These are phyloP conservation scores for Epinephelus awoara DNA, from an alignment of 2,797 vertebrate species.

Conservation along the genomic window DNA sequence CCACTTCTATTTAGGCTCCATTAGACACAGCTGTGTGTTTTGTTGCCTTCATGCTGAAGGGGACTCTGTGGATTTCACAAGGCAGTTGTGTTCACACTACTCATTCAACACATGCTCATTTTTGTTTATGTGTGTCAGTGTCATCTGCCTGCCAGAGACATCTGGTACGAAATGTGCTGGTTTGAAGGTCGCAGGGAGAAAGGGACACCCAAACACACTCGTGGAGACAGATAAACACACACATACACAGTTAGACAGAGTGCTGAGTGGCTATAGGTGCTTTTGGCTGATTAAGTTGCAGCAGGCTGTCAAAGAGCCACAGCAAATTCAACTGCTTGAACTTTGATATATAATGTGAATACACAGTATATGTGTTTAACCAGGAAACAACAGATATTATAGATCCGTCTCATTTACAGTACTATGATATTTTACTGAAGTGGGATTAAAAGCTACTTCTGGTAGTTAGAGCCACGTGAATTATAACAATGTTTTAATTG, in stretches of 20 bases:
- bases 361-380: constrained; percentile 9
- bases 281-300: not conserved
- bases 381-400: not conserved
- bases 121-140: constrained; percentile 63
- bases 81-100: constrained; percentile 53
- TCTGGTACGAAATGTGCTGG: constrained; percentile 75
- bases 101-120: constrained; percentile 74
- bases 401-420: not conserved
- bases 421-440: too few species aligned
- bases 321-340: not conserved
- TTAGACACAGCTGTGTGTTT: constrained; percentile 19
- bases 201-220: constrained; percentile 21
- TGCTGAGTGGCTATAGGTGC: constrained; percentile 7
- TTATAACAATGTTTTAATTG: not conserved
- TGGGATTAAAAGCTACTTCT: not conserved
- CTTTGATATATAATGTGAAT: not conserved
- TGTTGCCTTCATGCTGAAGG: not conserved
- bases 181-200: constrained; percentile 55
- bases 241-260: constrained; percentile 19
- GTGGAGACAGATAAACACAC: constrained; percentile 1
- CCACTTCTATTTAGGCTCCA: not conserved
- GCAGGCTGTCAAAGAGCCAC: not conserved
- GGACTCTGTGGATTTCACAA: constrained; percentile 36
- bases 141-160: constrained; percentile 75
- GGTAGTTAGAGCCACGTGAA: not conserved